phyloP scores from a whole-genome alignment of 1,140 invertebrate species.

The Eulimnadia texana region DNA sequence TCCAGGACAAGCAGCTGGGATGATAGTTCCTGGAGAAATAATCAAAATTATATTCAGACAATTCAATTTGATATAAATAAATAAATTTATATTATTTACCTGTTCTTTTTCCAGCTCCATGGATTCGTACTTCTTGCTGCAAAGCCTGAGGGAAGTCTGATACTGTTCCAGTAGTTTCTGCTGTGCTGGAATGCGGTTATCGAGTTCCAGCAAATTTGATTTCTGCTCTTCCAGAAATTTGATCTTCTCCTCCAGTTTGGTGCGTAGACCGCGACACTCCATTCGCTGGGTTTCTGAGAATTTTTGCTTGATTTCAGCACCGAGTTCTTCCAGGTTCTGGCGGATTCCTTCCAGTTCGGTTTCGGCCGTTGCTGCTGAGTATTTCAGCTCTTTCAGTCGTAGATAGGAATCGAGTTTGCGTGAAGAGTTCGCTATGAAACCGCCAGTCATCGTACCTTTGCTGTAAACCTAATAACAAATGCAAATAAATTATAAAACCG shows the following conservation, averaged over 20 bases:
- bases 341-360: neutral
- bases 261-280: neutral
- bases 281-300: neutral
- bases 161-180: neutral
- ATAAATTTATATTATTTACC: too few species aligned
- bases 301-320: neutral
- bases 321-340: neutral
- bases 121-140: neutral
- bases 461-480: neutral
- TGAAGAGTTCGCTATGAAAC: neutral
- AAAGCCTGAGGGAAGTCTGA: neutral
- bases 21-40: too few species aligned
- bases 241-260: neutral
- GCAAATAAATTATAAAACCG: neutral
- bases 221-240: neutral
- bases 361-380: neutral
- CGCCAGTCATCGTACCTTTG: neutral
- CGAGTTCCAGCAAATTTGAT: neutral
- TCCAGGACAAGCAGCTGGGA: too few species aligned
- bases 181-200: neutral
- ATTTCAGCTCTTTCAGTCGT: neutral
- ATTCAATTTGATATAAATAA: too few species aligned
- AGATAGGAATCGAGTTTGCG: neutral
- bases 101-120: neutral
- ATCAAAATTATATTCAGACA: too few species aligned